Evolutionary conservation across 2,797 vertebrate genomes (phyloP).

Genomic region (Coregonus ussuriensis): DNA sequence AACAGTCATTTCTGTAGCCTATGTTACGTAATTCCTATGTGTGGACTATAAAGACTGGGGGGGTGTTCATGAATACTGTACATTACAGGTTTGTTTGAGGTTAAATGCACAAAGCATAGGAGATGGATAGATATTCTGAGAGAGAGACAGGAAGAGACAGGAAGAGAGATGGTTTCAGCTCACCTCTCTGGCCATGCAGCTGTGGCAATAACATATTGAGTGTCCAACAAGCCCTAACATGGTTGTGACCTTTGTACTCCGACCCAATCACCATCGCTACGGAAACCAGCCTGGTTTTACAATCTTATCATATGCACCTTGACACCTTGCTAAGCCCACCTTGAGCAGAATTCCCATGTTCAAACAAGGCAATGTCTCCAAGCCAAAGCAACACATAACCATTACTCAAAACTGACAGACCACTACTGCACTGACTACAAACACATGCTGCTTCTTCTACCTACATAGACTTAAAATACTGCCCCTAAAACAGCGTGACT

Average conservation of each 20-base stretch:
- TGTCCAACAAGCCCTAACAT: slow-evolving; percentile 43
- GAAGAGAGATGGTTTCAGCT: not conserved
- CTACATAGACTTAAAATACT: too few species aligned
- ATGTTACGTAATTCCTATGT: not conserved
- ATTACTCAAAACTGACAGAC: not conserved
- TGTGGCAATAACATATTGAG: slow-evolving; percentile 39
- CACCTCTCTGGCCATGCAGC: not conserved
- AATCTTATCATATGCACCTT: slow-evolving; percentile 60
- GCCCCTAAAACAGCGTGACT: not conserved
- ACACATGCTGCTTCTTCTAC: not conserved
- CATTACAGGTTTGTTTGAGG: not conserved
- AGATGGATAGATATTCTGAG: not conserved
- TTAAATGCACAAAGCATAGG: not conserved
- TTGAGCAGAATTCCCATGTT: not conserved
- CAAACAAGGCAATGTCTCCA: not conserved
- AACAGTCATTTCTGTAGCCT: not conserved
- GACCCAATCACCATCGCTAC: slow-evolving; percentile 29
- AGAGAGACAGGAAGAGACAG: not conserved
- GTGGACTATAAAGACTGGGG: not conserved
- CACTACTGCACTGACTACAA: not conserved
- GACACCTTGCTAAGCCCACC: slow-evolving; percentile 17
- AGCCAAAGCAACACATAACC: not conserved
- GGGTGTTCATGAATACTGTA: too few species aligned
- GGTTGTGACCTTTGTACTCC: slow-evolving; percentile 41
- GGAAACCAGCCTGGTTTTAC: slow-evolving; percentile 28